Base-by-base conservation (phyloP, 2,113 vertebrate species). In the Enhydra lutris region DNA sequence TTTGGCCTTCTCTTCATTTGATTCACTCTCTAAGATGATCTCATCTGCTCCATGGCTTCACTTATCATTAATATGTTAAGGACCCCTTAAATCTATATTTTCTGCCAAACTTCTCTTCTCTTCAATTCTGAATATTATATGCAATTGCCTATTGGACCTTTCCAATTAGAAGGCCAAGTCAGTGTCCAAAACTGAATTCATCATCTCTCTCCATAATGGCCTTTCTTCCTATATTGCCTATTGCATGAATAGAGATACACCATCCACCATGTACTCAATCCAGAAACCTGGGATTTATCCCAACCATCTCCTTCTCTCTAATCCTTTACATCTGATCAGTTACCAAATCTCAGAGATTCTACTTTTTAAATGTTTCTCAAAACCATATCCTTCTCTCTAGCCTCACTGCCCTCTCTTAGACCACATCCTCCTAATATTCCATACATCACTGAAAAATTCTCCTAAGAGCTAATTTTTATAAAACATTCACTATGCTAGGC, bases 1-100 rank as follows among this genome's bases (percentile, higher is more conserved):
- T 61, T 93, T 95, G 97, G 86, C 93, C 18, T 91, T 59, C 90
- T 61, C 36, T n/a, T 86, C 15, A 12, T 31, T 78, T 29, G 61
- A 76, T 79, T 73, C 20, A 31, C 74, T 84, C 34, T 69, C 65
- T 57, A 20, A 26, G 29, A 89, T 94, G 89, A 97, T 50, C 78
- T 89, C 67, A 57, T 61, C 3, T 20, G 24, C 21, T 95, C 81
- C 31, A 47, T 20, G 85, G 42, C 73, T 80, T 93, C 73, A 61
- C 34, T 81, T 59, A 73, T 81, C 45, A 31, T 59, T 63, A 92
- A 76, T n/a, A 79, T 23, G 55, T 55, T 45, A 47, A 55, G 7
- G 21, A 31, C 1, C 6, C 88, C 26, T 91, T 82, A 69, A 83
- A 80, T 57, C 52, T 93, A 0, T 74, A 47, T 80, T 24, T 59